phyloP scores from a whole-genome alignment of 2,113 vertebrate species.

The Chascanopsetta lugubris region DNA sequence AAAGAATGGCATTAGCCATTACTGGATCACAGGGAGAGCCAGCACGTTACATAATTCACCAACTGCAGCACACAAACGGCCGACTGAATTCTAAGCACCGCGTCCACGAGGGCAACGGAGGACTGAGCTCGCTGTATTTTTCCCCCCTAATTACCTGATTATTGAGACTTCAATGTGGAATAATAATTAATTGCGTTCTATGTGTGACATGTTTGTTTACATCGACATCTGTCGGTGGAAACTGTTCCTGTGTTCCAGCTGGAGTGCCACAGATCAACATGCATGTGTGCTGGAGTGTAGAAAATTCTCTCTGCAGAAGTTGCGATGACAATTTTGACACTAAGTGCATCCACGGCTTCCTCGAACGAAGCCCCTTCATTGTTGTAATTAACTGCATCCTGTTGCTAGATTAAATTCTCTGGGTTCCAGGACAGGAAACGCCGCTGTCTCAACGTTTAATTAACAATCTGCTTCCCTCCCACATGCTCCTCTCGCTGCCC shows the following conservation, averaged over 20 bases:
- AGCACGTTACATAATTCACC: conserved; percentile 34
- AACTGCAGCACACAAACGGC: conserved; percentile 4
- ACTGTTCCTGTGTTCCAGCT: neutral
- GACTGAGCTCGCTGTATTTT: conserved; percentile 43
- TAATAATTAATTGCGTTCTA: neutral
- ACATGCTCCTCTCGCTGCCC: conserved; percentile 29
- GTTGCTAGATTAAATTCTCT: conserved; percentile 61
- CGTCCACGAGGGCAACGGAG: conserved; percentile 16
- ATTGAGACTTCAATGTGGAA: conserved; percentile 49
- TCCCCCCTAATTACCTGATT: conserved; percentile 75
- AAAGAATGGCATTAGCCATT: conserved; percentile 14
- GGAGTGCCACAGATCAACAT: neutral
- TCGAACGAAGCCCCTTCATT: conserved; percentile 29
- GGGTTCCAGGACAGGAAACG: conserved; percentile 45
- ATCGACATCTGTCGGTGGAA: neutral
- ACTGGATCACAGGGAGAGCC: conserved; percentile 36
- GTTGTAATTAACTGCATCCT: conserved; percentile 57
- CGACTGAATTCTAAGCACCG: conserved; percentile 47
- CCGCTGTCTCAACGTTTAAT: conserved; percentile 61
- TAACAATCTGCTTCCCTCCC: conserved; percentile 62
- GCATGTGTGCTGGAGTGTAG: neutral
- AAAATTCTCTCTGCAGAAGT: neutral
- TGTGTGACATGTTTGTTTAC: neutral
- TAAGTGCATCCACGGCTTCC: conserved; percentile 24
- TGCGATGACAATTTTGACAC: conserved; percentile 39